These are phyloP conservation scores for Sphaerophoria rueppellii DNA, from an alignment of 2,888 invertebrate genomes.

Conservation along the genomic window DNA sequence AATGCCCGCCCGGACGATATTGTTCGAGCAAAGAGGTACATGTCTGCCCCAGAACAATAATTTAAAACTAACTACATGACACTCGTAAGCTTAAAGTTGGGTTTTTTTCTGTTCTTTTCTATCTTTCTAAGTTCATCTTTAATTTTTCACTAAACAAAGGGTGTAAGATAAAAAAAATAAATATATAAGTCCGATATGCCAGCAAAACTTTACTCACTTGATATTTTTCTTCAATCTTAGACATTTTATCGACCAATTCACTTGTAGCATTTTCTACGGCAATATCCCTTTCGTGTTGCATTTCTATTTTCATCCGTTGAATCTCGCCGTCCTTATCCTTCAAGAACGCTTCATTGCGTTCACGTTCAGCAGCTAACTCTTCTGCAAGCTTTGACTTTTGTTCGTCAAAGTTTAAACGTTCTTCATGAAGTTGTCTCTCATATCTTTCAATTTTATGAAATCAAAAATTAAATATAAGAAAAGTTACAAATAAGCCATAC, in stretches of 20 bases:
- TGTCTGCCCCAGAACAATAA: no score
- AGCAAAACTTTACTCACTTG: constrained; percentile 75
- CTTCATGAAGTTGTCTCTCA: constrained; percentile 84
- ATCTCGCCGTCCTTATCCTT: constrained; percentile 82
- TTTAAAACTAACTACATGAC: no score
- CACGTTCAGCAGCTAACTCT: constrained; percentile 82
- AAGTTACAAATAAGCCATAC: not conserved
- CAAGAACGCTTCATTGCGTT: constrained; percentile 81
- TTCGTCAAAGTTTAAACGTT: constrained; percentile 84
- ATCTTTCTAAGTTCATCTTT: no score
- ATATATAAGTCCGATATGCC: no score
- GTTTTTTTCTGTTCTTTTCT: no score
- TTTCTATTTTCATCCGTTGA: constrained; percentile 80
- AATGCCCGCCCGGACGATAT: no score
- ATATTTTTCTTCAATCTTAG: constrained; percentile 82
- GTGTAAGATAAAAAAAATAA: no score
- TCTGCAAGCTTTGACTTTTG: constrained; percentile 83
- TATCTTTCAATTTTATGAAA: constrained; percentile 78
- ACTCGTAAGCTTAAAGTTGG: no score
- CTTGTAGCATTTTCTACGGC: constrained; percentile 82
- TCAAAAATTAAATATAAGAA: constrained; percentile 72
- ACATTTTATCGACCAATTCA: constrained; percentile 83
- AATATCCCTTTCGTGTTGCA: constrained; percentile 82
- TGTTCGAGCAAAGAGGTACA: no score
- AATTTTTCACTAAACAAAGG: no score